Base-by-base conservation (phyloP, 2,888 invertebrate species). In the Euzophera pinguis region DNA sequence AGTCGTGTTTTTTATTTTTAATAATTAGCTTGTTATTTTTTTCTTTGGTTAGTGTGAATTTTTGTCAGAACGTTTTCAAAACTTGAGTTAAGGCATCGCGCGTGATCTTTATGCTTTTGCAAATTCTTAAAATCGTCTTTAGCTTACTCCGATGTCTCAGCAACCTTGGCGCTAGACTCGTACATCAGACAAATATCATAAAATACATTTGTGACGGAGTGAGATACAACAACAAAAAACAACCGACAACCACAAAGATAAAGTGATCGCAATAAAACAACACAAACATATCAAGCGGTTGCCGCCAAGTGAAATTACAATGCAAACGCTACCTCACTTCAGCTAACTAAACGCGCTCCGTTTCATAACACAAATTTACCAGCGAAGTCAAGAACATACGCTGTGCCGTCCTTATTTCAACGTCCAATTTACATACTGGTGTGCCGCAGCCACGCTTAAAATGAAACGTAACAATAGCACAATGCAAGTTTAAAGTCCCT, bases 381-480 rank as follows among this genome's bases (percentile, higher is more conserved):
- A 60, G 66, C 65, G 63, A 77, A 75, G 68, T 71, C 63, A 64
- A 75, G 73, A 69, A 69, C 73, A 77, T 74, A 76, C 72, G 62
- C 66, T 67, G 80, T 76, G 82, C 78, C 72, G 74, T 75, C 66
- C 75, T 75, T 75, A 74, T 71, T 75, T 68, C 72, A 69, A 70
- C 76, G 77, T 83, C 83, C 85, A 85, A 86, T 85, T 87, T 84
- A 84, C 85, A 81, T 85, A 78, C 81, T 68, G 77, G 80, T 71
- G 75, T 75, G 77, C 85, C 84, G 71, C 79, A 73, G 79, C 72
- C 65, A 68, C 80, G 78, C 74, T 84, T 76, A 79, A 84, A 86
- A 85, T 81, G 84, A 84, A 81, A 82, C 76, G 71, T 73, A 84
- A 87, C 87, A 86, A 87, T 85, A 70, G 84, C 75, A 86, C 85